Conservation (phyloP, 2,113 vertebrate species). For the Canis aureus region DNA sequence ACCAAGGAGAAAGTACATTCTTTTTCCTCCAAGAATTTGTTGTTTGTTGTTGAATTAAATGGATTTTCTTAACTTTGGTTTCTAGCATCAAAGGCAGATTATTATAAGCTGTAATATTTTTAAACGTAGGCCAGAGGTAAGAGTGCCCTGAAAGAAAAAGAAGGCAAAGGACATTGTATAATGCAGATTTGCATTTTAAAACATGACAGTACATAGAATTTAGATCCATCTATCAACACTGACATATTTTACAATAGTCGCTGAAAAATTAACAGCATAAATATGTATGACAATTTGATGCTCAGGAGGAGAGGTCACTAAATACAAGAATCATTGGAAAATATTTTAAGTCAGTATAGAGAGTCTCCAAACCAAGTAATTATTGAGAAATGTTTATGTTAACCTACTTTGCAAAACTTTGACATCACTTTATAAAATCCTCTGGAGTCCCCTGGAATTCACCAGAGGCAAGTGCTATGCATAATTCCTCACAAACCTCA, state of each 20-base stretch:
- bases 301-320: neutral
- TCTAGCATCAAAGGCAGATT: slow-evolving; percentile 19
- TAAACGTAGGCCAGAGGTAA: slow-evolving; percentile 8
- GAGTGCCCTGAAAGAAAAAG: neutral
- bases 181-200: slow-evolving; percentile 46
- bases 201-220: slow-evolving; percentile 23
- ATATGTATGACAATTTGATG: neutral
- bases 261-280: slow-evolving; percentile 30
- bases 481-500: neutral
- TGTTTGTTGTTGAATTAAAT: slow-evolving; percentile 52
- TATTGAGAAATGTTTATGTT: slow-evolving; percentile 22
- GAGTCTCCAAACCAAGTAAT: slow-evolving; percentile 19
- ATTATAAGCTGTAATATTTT: slow-evolving; percentile 54
- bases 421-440: slow-evolving; percentile 30
- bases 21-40: slow-evolving; percentile 15
- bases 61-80: slow-evolving; percentile 49
- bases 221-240: neutral
- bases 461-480: neutral
- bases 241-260: slow-evolving; percentile 19
- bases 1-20: neutral
- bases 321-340: slow-evolving; percentile 23
- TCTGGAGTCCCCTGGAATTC: neutral
- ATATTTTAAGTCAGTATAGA: slow-evolving; percentile 19
- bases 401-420: slow-evolving; percentile 25
- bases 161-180: neutral